A percentile compares a stretch with the other conserved stretches of the same genome.
These are phyloP conservation scores for Stegastes partitus DNA, from an alignment of 2,113 vertebrate species.

Conservation along the genomic window DNA sequence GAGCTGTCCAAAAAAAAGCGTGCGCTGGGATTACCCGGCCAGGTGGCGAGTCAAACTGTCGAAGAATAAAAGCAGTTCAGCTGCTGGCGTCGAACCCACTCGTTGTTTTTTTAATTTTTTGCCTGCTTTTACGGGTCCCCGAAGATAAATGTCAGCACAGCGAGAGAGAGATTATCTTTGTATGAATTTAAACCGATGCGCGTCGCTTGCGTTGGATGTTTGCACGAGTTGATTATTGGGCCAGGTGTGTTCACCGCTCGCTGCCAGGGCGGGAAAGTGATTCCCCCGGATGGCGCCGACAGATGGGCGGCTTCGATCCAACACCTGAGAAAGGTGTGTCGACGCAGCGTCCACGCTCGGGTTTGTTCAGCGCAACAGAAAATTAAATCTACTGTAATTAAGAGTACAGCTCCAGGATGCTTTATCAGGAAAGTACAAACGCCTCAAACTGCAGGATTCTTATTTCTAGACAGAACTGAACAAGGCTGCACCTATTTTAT, in stretches of 20 bases:
- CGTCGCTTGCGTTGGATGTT: no score
- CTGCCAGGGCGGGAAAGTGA: constrained; percentile 40
- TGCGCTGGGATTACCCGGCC: constrained; percentile 54
- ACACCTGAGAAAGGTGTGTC: constrained; percentile 41
- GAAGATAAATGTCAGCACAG: constrained; percentile 16
- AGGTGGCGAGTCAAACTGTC: constrained; percentile 67
- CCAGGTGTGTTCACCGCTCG: no score
- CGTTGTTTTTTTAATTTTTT: constrained; percentile 5
- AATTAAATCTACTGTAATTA: not conserved
- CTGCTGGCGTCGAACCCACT: constrained; percentile 39
- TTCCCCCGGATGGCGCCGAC: constrained; percentile 52
- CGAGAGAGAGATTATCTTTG: not conserved
- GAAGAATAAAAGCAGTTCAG: constrained; percentile 46
- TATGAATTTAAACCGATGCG: no score
- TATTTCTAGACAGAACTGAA: no score
- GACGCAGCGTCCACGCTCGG: not conserved
- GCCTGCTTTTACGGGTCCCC: constrained; percentile 5
- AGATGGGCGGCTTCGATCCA: constrained; percentile 52
- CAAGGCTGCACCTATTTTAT: fast-evolving
- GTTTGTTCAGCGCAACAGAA: not conserved
- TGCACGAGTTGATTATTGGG: no score
- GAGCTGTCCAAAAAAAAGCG: constrained; percentile 21
- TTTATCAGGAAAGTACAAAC: no score
- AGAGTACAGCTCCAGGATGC: not conserved
- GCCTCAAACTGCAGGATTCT: no score